Conservation (phyloP, 2,797 vertebrate genomes). For the Lithobates sylvaticus region DNA sequence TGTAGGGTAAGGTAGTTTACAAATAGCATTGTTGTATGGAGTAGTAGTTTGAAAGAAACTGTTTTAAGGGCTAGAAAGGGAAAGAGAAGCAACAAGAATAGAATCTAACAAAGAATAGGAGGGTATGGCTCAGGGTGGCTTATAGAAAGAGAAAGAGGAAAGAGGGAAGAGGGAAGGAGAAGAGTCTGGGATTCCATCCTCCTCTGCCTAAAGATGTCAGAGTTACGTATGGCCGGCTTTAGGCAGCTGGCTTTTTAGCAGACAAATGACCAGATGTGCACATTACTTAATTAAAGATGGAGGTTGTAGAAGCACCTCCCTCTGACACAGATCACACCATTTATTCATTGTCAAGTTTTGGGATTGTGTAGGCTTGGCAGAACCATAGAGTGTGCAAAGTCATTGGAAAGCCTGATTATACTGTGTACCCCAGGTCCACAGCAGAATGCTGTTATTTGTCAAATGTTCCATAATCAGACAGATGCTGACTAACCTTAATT, state of each 20-base stretch:
- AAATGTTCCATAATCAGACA: not conserved
- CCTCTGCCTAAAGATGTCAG: too few species aligned
- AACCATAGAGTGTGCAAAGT: not conserved
- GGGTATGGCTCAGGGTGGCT: too few species aligned
- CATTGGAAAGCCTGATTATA: not conserved
- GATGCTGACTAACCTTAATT: not conserved
- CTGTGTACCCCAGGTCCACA: not conserved
- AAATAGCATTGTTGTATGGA: too few species aligned
- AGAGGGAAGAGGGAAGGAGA: too few species aligned
- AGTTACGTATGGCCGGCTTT: too few species aligned
- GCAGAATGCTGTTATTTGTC: not conserved
- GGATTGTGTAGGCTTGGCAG: not conserved
- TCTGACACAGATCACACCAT: not conserved
- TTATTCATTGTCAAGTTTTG: not conserved
- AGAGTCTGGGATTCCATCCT: too few species aligned
- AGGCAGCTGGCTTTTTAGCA: not conserved
- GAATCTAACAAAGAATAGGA: too few species aligned
- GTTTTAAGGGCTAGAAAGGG: too few species aligned
- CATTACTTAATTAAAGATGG: not conserved
- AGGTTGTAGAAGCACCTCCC: not conserved
- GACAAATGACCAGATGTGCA: not conserved
- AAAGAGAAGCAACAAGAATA: too few species aligned
- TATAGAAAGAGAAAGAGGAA: too few species aligned
- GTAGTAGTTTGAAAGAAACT: too few species aligned
- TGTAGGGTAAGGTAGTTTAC: too few species aligned